phyloP scores from a whole-genome alignment of 2,113 vertebrate species.

The Emydocephalus ijimae region DNA sequence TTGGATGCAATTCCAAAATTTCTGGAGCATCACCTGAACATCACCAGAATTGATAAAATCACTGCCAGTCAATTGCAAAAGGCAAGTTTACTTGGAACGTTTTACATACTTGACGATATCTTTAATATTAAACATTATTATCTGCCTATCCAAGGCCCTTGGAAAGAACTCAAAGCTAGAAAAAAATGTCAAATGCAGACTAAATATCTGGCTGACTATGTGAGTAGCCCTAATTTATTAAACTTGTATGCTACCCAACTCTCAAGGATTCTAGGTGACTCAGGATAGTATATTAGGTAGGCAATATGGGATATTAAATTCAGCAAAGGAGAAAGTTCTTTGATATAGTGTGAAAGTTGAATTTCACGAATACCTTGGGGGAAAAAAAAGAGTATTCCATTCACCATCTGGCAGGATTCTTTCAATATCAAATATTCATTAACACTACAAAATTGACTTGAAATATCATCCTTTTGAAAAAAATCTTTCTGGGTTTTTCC shows the following conservation, averaged over 20 bases:
- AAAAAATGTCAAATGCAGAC: neutral
- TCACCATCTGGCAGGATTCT: neutral
- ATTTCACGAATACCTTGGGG: neutral
- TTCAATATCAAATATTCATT: neutral
- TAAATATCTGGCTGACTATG: neutral
- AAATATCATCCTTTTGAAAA: neutral
- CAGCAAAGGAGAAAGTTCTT: neutral
- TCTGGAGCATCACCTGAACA: neutral
- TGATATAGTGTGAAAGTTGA: neutral
- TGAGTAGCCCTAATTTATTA: neutral
- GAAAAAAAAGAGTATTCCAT: neutral
- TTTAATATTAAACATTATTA: no score
- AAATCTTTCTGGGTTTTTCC: neutral
- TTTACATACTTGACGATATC: neutral
- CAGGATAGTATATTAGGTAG: neutral
- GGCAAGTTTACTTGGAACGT: neutral
- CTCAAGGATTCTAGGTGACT: neutral
- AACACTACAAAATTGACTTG: neutral
- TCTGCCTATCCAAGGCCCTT: neutral
- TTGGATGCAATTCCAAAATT: neutral
- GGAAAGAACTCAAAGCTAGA: neutral
- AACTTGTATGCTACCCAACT: neutral
- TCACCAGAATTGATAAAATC: neutral
- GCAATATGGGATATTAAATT: neutral
- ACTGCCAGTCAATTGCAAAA: neutral